Percentiles rank a stretch among this genome's conserved stretches.
phyloP scores from a whole-genome alignment of 2,113 vertebrate genomes.

The Chascanopsetta lugubris region DNA sequence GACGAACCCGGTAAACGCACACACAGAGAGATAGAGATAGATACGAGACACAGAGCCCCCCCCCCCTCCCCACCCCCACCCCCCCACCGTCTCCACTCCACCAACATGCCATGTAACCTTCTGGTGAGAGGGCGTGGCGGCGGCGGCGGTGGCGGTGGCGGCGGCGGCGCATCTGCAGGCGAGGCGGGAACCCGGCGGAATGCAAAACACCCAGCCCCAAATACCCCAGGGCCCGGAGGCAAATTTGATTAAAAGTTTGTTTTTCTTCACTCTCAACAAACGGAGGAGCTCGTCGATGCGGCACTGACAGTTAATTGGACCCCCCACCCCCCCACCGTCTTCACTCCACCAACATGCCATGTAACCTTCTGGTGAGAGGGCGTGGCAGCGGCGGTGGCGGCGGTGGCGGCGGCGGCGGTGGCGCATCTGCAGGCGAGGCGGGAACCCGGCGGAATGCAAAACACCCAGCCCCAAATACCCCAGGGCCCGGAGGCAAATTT shows the following conservation, averaged over 20 bases:
- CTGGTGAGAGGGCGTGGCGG: too few species aligned
- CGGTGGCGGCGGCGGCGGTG: too few species aligned
- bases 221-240: constrained; percentile 77
- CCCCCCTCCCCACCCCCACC: too few species aligned
- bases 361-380: constrained; percentile 70
- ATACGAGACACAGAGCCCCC: too few species aligned
- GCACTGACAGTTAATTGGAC: constrained; percentile 92
- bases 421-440: constrained; percentile 65
- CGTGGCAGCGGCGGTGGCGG: constrained; percentile 64
- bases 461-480: constrained; percentile 80
- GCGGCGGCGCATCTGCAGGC: constrained; percentile 67
- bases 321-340: too few species aligned
- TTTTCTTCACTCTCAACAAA: constrained; percentile 85
- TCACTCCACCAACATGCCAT: constrained; percentile 67
- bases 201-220: constrained; percentile 80
- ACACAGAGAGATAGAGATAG: not conserved
- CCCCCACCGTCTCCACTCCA: too few species aligned
- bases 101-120: constrained; percentile 71
- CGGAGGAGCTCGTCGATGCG: constrained; percentile 86
- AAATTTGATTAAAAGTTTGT: constrained; percentile 88
- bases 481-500: constrained; percentile 80
- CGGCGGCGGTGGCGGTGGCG: too few species aligned
- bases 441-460: constrained; percentile 78
- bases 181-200: constrained; percentile 71
- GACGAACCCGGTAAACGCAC: too few species aligned